phyloP scores from a whole-genome alignment of 2,888 invertebrate species.

The Bimastos eiseni region DNA sequence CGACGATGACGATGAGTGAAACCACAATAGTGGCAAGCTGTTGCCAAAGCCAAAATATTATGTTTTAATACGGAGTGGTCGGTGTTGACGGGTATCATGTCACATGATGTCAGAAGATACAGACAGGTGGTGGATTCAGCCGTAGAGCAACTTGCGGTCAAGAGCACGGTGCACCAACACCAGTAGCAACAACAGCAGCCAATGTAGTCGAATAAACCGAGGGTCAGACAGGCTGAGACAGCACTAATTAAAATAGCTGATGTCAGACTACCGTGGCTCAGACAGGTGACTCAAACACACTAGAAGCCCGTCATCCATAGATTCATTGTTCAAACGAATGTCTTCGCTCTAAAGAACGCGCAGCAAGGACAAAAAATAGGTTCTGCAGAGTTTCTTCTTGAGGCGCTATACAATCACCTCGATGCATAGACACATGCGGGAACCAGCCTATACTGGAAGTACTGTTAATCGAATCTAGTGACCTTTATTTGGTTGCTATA shows the following conservation, averaged over 20 bases:
- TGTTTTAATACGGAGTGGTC: neutral
- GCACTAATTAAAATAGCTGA: neutral
- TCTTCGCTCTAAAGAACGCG: neutral
- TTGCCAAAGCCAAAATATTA: too few species aligned
- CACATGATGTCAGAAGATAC: neutral
- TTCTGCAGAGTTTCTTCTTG: neutral
- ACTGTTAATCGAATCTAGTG: too few species aligned
- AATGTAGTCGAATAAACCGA: neutral
- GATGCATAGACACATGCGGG: too few species aligned
- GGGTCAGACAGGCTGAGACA: neutral
- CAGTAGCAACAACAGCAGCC: neutral
- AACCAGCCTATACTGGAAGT: too few species aligned
- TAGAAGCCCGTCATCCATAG: neutral
- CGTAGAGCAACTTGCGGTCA: neutral
- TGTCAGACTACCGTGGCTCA: too few species aligned
- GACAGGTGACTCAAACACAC: neutral
- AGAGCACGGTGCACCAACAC: neutral
- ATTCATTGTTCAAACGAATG: neutral
- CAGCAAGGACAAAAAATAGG: neutral
- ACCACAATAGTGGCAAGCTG: neutral
- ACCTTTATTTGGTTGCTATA: too few species aligned
- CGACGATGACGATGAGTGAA: conserved; percentile 16
- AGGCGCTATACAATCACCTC: too few species aligned
- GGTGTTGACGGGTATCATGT: neutral
- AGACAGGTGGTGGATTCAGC: neutral